phyloP scores from a whole-genome alignment of 2,888 invertebrate genomes.

The Dinocampus coccinellae region DNA sequence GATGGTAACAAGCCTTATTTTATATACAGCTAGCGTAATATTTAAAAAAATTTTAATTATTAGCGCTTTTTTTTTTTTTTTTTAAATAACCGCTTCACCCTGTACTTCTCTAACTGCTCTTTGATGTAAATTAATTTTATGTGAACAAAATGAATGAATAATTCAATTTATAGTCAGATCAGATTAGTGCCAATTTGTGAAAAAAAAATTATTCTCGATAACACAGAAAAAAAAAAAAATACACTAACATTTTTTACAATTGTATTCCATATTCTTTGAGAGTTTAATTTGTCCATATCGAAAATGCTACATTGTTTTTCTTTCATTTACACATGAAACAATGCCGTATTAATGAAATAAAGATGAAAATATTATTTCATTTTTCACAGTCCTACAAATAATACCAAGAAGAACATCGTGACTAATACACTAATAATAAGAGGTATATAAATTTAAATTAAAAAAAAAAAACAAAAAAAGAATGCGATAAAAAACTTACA shows the following conservation, averaged over 20 bases:
- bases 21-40: slow-evolving; percentile 21
- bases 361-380: not conserved
- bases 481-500: too few relatives aligned
- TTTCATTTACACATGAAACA: slow-evolving; percentile 16
- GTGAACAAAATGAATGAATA: not conserved
- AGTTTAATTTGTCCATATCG: not conserved
- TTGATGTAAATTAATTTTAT: not conserved
- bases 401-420: not conserved
- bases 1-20: slow-evolving; percentile 31
- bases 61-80: not conserved
- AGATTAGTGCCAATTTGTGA: slow-evolving; percentile 38
- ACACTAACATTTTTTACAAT: not conserved
- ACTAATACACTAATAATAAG: slow-evolving; percentile 39
- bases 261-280: slow-evolving; percentile 48
- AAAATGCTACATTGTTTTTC: not conserved
- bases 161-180: slow-evolving; percentile 1
- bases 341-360: slow-evolving; percentile 45
- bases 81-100: slow-evolving; percentile 13
- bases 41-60: not conserved
- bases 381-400: not conserved
- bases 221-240: not conserved
- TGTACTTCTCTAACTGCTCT: not conserved
- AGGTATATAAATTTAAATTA: slow-evolving; percentile 44
- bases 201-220: slow-evolving; percentile 39
- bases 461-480: slow-evolving; percentile 1